Base-by-base conservation (phyloP, 2,797 vertebrate species). In the Mormyrops boulengeri region DNA sequence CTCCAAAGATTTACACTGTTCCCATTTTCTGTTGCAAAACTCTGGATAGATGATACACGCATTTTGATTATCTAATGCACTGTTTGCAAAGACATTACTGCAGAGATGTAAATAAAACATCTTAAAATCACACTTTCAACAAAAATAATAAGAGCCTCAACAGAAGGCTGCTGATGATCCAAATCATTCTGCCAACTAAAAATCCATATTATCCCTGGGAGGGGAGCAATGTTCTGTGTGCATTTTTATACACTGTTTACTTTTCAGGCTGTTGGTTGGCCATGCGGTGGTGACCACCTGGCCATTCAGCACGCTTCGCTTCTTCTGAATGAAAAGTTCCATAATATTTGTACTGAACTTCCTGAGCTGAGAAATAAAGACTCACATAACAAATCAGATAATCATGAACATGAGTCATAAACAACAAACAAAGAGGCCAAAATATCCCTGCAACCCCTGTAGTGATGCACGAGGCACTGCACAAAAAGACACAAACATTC, bases 81-180 rank as follows among this genome's bases (percentile, higher is more conserved):
- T 82, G 41, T 82, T 82, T 82, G 38, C 41, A 82, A 47, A 47
- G 41, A 93, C 93, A 87, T 77, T 77, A 38, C 77, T 47, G 77
- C 77, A 82, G 77, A 82, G 41, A 82, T 82, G 41, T 82, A 82
- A 82, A 82, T 47, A 82, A 47, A 47, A 9, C 41, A 47, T 44
- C 77, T 47, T 82, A 82, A 47, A 82, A n/a, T 82, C 77, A 82
- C 77, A 82, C 77, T 47, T 69, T 69, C 55, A 47, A 44, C 69
- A 44, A 34, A 38, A n/a, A 44, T 41, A 38, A 47, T 88, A 62
- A 49, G 19, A 47, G 8, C n/a, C 88, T 14, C 38, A 47, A 55
- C 22, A 55, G 85, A 66, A 19, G 60, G 77, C 17, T 69, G 38
- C 47, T 86, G 4, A 53, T 62, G 90, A 49, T 88, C 66, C 26